phyloP scores from a whole-genome alignment of 2,888 invertebrate genomes.

The Nomada lathburiana region DNA sequence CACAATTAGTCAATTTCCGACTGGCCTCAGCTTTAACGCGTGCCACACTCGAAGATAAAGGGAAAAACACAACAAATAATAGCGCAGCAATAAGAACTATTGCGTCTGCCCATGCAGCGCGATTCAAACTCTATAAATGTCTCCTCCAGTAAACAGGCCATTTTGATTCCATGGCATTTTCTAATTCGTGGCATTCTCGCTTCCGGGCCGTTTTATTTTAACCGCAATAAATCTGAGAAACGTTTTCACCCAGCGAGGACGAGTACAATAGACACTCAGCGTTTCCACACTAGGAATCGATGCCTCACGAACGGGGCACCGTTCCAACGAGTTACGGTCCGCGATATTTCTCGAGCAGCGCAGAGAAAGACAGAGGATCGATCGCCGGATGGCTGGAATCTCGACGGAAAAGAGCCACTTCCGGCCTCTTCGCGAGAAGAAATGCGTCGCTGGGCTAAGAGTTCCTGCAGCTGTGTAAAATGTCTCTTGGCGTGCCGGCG shows the following conservation, averaged over 20 bases:
- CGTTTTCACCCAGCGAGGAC: neutral
- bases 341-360: slow-evolving; percentile 44
- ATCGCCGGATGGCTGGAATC: slow-evolving; percentile 39
- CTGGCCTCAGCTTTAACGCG: too few relatives aligned
- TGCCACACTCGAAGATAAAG: too few relatives aligned
- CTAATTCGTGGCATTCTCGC: neutral
- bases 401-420: slow-evolving; percentile 56
- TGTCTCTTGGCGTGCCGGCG: slow-evolving; percentile 5
- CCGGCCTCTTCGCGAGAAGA: slow-evolving; percentile 54
- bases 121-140: too few relatives aligned
- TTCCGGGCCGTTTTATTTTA: neutral
- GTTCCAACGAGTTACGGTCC: slow-evolving; percentile 41
- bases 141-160: neutral
- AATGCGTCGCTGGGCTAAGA: slow-evolving; percentile 47
- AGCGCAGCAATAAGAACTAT: too few relatives aligned
- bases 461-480: slow-evolving; percentile 37
- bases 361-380: slow-evolving; percentile 38
- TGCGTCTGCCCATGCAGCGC: too few relatives aligned
- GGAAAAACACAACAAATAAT: too few relatives aligned
- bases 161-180: neutral
- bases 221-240: slow-evolving; percentile 18
- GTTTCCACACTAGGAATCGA: slow-evolving; percentile 2
- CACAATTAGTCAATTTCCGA: too few relatives aligned
- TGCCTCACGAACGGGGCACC: neutral
- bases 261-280: neutral